A percentile compares a stretch with the other conserved stretches of the same genome.
Conservation (phyloP, 2,888 invertebrate species). For the Pseudeuparius sepicola region DNA sequence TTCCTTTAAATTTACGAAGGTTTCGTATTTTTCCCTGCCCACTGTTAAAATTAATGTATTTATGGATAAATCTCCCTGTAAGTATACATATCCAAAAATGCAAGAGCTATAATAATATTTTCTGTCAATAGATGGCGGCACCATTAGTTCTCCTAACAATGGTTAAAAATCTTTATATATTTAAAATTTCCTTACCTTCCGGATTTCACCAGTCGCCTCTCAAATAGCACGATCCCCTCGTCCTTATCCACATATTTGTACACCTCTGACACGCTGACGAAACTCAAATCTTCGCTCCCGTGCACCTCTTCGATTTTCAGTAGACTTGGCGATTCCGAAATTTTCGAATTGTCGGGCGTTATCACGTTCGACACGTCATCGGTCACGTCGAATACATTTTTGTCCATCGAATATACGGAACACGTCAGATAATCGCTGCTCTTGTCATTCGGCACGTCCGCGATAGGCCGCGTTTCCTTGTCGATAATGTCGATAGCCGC, state of each 20-base stretch:
- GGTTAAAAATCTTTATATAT: too few relatives aligned
- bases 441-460: slow-evolving; percentile 16
- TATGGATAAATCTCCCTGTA: too few relatives aligned
- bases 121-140: too few relatives aligned
- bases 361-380: slow-evolving; percentile 21
- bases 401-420: slow-evolving; percentile 28
- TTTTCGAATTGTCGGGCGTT: slow-evolving; percentile 15
- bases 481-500: not conserved
- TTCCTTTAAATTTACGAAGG: too few relatives aligned
- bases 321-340: slow-evolving; percentile 6
- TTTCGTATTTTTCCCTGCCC: too few relatives aligned
- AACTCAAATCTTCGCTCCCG: slow-evolving; percentile 30
- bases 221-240: slow-evolving; percentile 59
- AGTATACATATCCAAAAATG: too few relatives aligned
- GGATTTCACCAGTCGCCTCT: slow-evolving; percentile 49
- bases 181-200: slow-evolving; percentile 49
- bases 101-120: too few relatives aligned
- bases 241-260: slow-evolving; percentile 66
- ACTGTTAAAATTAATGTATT: too few relatives aligned
- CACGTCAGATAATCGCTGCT: slow-evolving; percentile 36
- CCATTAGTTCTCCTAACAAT: too few relatives aligned
- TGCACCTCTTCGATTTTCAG: slow-evolving; percentile 11
- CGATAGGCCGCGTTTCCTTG: not conserved
- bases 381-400: slow-evolving; percentile 29
- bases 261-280: slow-evolving; percentile 57